Evolutionary conservation across 2,113 vertebrate species (phyloP).

Genomic region (Gorsachius goisagi): DNA sequence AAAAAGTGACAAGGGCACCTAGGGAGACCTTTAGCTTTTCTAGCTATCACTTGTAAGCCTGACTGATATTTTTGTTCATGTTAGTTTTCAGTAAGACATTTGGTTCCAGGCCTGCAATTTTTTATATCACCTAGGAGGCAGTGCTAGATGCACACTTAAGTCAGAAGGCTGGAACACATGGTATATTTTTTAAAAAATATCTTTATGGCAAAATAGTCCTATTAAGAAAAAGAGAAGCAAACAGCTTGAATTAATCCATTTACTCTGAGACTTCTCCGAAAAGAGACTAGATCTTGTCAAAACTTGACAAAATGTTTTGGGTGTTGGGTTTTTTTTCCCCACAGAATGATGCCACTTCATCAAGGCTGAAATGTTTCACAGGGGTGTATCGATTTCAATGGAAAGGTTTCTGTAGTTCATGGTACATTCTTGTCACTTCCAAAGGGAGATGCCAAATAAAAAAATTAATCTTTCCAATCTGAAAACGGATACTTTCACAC

Average conservation of each 20-base stretch:
- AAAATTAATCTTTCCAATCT: background rate
- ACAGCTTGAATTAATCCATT: background rate
- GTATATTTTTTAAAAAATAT: background rate
- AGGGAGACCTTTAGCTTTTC: background rate
- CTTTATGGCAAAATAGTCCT: background rate
- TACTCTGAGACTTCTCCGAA: background rate
- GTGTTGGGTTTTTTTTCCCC: background rate
- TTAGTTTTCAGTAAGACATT: background rate
- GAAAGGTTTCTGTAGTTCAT: background rate
- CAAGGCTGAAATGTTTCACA: background rate
- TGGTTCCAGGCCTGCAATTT: background rate
- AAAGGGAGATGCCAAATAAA: background rate
- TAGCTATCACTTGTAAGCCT: background rate
- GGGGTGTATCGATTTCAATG: background rate
- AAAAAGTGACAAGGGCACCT: background rate
- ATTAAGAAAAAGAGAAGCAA: background rate
- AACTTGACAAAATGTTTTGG: constrained; percentile 1
- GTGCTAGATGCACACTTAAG: background rate
- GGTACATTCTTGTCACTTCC: background rate
- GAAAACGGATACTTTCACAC: background rate
- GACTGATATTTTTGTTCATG: background rate
- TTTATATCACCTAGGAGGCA: background rate
- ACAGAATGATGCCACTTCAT: background rate
- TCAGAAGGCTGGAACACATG: background rate
- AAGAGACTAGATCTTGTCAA: background rate